Evolutionary conservation across 2,888 invertebrate genomes (phyloP).

Genomic region (Suillia variegata): DNA sequence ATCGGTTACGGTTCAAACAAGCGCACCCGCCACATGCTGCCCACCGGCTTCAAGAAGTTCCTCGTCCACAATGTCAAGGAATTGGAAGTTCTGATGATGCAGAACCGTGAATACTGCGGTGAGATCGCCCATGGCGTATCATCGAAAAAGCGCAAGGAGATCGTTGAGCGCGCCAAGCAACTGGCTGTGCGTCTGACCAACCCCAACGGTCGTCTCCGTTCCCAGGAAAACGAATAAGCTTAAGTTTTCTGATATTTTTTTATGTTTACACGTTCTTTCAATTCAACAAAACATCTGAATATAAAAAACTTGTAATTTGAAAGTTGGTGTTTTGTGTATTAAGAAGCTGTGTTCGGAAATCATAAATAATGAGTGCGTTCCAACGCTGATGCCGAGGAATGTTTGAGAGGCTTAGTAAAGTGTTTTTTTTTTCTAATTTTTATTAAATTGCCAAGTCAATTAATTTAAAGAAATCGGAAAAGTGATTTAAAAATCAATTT

Average conservation of each 20-base stretch:
- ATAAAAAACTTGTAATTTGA: slow-evolving; percentile 14
- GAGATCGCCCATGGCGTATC: slow-evolving; percentile 98
- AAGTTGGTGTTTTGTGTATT: no score
- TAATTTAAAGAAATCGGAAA: no score
- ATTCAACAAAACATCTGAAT: slow-evolving; percentile 44
- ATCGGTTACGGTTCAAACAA: slow-evolving; percentile 98
- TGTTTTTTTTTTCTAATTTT: no score
- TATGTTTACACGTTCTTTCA: no score
- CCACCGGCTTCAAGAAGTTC: slow-evolving; percentile 97
- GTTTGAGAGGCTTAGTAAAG: no score
- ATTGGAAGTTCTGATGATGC: slow-evolving; percentile 98
- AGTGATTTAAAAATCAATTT: no score
- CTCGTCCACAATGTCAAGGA: slow-evolving; percentile 90
- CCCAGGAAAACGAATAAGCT: slow-evolving; percentile 97
- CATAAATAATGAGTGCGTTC: no score
- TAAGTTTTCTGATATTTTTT: slow-evolving; percentile 43
- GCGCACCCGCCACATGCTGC: slow-evolving; percentile 94
- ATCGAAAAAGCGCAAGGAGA: slow-evolving; percentile 94
- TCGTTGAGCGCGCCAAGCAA: slow-evolving; percentile 96
- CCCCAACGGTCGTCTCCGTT: slow-evolving; percentile 92
- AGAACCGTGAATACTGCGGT: slow-evolving; percentile 95
- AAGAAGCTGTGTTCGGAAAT: no score
- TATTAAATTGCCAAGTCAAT: no score
- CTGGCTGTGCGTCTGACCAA: slow-evolving; percentile 95
- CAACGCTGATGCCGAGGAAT: no score